Percentiles rank a stretch among this genome's conserved stretches.
These are phyloP conservation scores for Ectemnius continuus DNA, from an alignment of 2,888 invertebrate genomes.

Conservation along the genomic window DNA sequence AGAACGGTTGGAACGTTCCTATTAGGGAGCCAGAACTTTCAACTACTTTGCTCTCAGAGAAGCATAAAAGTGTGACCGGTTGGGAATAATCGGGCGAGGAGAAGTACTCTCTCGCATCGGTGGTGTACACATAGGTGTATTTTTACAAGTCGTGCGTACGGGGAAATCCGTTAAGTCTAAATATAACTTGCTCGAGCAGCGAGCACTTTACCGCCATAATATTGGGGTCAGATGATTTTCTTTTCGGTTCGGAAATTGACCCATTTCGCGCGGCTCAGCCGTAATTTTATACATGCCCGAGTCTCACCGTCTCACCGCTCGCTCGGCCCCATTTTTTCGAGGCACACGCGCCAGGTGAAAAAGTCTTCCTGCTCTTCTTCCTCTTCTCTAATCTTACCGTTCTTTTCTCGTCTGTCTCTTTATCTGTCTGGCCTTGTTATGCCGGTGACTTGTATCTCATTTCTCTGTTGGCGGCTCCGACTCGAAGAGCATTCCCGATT, in stretches of 20 bases:
- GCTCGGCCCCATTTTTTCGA: not conserved
- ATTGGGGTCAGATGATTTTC: constrained; percentile 43
- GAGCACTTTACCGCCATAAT: constrained; percentile 34
- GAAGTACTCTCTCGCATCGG: constrained; percentile 5
- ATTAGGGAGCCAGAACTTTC: no score
- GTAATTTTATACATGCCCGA: constrained; percentile 1
- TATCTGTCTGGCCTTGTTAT: not conserved
- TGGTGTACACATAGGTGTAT: constrained; percentile 39
- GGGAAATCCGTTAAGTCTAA: constrained; percentile 55
- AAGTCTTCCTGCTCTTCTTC: not conserved
- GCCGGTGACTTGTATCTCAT: not conserved
- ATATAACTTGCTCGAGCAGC: constrained; percentile 38
- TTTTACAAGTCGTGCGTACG: constrained; percentile 48
- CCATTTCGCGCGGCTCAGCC: constrained; percentile 15
- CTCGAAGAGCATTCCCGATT: not conserved
- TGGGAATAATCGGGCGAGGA: constrained; percentile 25
- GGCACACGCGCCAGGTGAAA: not conserved
- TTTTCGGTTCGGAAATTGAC: constrained; percentile 31
- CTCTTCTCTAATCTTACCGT: not conserved
- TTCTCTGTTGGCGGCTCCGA: not conserved
- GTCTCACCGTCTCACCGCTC: not conserved
- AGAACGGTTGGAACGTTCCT: no score
- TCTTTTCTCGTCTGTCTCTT: not conserved
- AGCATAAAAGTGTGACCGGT: not conserved
- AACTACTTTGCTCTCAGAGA: no score